These are phyloP conservation scores for Aphelinus certus DNA, from an alignment of 1,140 invertebrate species.

Conservation along the genomic window DNA sequence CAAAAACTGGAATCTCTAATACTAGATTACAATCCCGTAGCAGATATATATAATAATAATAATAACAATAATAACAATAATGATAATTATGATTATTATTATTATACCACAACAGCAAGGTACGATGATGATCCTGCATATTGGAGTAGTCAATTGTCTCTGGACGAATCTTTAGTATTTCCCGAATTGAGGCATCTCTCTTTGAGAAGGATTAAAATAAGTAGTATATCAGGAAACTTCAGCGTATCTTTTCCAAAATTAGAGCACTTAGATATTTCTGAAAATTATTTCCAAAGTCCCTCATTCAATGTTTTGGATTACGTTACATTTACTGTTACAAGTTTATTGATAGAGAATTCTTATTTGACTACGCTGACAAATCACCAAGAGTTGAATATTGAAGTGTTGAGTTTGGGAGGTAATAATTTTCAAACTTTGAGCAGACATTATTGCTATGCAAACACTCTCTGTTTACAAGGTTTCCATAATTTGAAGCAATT, in stretches of 20 bases:
- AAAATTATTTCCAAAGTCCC: neutral
- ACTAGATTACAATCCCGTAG: neutral
- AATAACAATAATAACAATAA: neutral
- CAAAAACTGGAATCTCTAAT: neutral
- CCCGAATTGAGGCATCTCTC: slow-evolving; percentile 1
- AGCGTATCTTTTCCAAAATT: neutral
- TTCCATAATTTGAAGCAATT: neutral
- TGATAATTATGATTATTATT: neutral
- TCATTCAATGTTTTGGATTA: neutral
- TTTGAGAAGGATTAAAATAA: neutral
- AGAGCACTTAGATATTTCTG: neutral
- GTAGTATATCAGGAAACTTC: neutral
- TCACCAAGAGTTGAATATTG: neutral
- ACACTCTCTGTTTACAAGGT: neutral
- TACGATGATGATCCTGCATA: too few relatives aligned
- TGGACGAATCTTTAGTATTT: neutral
- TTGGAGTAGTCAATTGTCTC: too few relatives aligned
- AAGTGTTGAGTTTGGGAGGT: neutral
- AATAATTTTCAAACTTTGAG: neutral
- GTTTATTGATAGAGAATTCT: neutral
- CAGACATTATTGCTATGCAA: neutral
- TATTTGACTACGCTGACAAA: neutral
- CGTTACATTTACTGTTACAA: neutral
- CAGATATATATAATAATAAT: neutral
- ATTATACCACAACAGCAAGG: too few relatives aligned